Base-by-base conservation (phyloP, 1,140 invertebrate species). In the Heliconius congener region DNA sequence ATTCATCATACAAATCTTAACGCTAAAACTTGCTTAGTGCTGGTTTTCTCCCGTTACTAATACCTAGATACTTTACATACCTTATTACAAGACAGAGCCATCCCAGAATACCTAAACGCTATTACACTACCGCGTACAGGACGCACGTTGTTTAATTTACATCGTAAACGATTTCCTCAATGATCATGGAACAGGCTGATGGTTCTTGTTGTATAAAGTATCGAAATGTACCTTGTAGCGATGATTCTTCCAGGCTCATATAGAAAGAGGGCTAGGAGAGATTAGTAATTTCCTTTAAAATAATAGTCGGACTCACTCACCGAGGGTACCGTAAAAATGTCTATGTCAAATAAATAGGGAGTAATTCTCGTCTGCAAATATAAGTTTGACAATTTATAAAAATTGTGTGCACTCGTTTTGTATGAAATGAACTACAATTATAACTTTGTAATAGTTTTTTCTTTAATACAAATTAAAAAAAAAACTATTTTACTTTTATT, bases 21-120 rank as follows among this genome's bases (percentile, higher is more conserved):
- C 6, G n/a, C n/a, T 66, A 30, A 23, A 23, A 66, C 60, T 27
- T 66, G 23, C 60, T 66, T 66, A 66, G 60, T 66, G 23, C 27
- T 30, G 60, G n/a, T 66, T 30, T 66, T 66, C 23, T 66, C 60
- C 3, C 5, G 57, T 8, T 66, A 0, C 8, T 27, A 6, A 66
- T 57, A 23, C 13, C 23, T 27, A 66, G 60, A 66, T n/a, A 27
- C 60, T 66, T 66, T 66, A 66, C 60, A 66, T 66, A 66, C 60
- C 60, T 66, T 66, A 30, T 66, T 66, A 66, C 27, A 66, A 23
- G n/a, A 5, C 13, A 66, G 9, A 66, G 23, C 23, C 27, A 66
- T 66, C 60, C 60, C 60, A 66, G 60, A 27, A 66, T 30, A 30
- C 60, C 60, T 66, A 13, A 27, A 13, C 13, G 57, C 57, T 66